phyloP scores from a whole-genome alignment of 2,113 vertebrate genomes.

The Carassius auratus region DNA sequence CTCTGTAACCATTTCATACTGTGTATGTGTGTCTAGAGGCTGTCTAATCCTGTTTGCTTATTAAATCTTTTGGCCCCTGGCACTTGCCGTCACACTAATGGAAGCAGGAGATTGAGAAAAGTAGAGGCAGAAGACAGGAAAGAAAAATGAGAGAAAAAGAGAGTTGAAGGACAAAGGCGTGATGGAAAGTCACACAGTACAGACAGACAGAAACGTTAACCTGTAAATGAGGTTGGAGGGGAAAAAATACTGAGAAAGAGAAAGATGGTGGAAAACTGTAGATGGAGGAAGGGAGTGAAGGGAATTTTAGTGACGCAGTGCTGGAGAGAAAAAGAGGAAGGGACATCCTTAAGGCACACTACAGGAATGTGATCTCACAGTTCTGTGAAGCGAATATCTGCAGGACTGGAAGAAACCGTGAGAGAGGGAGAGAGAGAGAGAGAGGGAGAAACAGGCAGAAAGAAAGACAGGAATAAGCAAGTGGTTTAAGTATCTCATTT shows the following conservation, averaged over 20 bases:
- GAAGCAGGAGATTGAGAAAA: constrained; percentile 47
- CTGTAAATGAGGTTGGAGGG: not conserved
- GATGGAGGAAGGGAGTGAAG: not conserved
- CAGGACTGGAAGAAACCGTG: constrained; percentile 8
- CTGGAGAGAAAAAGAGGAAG: constrained; percentile 49
- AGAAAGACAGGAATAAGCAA: not conserved
- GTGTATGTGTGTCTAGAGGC: constrained; percentile 41
- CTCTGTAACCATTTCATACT: not conserved
- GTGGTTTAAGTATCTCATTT: constrained; percentile 33
- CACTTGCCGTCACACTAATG: constrained; percentile 53
- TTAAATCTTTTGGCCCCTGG: constrained; percentile 59
- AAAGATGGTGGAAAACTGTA: constrained; percentile 20
- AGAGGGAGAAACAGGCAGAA: not conserved
- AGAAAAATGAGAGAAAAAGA: constrained; percentile 18
- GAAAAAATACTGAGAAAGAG: not conserved
- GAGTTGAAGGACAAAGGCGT: constrained; percentile 36
- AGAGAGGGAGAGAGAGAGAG: constrained; percentile 19
- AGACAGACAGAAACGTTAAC: constrained; percentile 28
- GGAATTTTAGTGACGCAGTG: constrained; percentile 3
- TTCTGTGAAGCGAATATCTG: constrained; percentile 51
- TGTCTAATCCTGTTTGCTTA: constrained; percentile 59
- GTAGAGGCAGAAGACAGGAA: constrained; percentile 23
- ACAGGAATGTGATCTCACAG: constrained; percentile 61
- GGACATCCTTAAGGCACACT: constrained; percentile 54
- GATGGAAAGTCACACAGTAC: constrained; percentile 2